A percentile compares a stretch with the other conserved stretches of the same genome.
phyloP scores from a whole-genome alignment of 2,113 vertebrate genomes.

The Puffinus mauretanicus region DNA sequence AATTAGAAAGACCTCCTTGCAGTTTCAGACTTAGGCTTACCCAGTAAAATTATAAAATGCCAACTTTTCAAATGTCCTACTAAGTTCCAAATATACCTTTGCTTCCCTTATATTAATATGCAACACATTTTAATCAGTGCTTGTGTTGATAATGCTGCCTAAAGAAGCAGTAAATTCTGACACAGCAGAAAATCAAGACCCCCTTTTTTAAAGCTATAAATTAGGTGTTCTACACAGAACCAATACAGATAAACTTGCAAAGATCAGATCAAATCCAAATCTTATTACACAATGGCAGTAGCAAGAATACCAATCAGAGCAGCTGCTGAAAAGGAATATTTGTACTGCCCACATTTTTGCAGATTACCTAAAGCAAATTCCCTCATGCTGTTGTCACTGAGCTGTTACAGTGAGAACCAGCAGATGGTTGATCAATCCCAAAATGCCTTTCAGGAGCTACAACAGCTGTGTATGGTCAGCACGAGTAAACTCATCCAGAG shows the following conservation, averaged over 20 bases:
- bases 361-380: constrained; percentile 42
- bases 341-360: background rate
- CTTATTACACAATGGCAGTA: background rate
- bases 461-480: constrained; percentile 62
- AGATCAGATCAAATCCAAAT: background rate
- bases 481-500: constrained; percentile 23
- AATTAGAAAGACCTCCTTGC: background rate
- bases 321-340: constrained; percentile 9
- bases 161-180: background rate
- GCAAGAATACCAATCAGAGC: background rate
- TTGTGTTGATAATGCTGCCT: background rate
- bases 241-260: background rate
- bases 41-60: background rate
- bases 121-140: background rate
- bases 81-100: background rate
- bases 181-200: background rate
- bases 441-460: constrained; percentile 53
- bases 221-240: background rate
- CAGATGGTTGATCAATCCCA: constrained; percentile 67
- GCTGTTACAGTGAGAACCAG: constrained; percentile 42
- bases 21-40: background rate
- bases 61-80: background rate
- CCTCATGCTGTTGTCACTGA: background rate
- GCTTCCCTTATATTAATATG: background rate
- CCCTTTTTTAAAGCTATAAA: background rate